Base-by-base conservation (phyloP, 2,797 vertebrate species). In the Salarias fasciatus region DNA sequence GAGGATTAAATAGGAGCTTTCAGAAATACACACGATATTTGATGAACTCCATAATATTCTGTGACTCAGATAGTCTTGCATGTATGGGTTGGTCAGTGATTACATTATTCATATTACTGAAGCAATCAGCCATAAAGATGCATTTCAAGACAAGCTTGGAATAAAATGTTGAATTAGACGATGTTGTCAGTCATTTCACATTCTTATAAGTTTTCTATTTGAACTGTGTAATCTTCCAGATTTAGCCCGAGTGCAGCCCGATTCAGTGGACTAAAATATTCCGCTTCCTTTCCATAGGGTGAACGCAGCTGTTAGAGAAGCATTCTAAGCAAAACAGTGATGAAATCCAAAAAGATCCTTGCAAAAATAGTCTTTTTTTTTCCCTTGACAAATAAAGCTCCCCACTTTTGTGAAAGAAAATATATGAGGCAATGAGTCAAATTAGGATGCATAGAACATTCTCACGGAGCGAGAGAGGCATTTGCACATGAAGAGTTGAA, bases 401-500 rank as follows among this genome's bases (percentile, higher is more conserved):
- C 41, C 3, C 48, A 68, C 58, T 81, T 72, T 81, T 67, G 48
- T 73, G 62, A 62, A 60, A 57, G 80, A 66, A 77, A 82, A 82
- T 82, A 85, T 82, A 83, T 53, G 74, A 78, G 72, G 81, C 79
- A 68, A 75, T 75, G 79, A 78, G 72, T 84, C 69, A 86, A 89
- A 91, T 90, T 90, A 90, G 84, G 75, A 89, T 88, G 87, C 84
- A 88, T 54, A 75, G 75, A 85, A 87, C 88, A 87, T 80, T 86
- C 73, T 82, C 71, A 41, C 61, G 7, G 72, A 77, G 79, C 62
- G 47, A 81, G 81, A 57, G 74, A 79, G 66, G 77, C 81, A 90
- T 92, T 92, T 90, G 89, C 89, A 90, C 88, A 89, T 92, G 88
- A 89, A 90, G 84, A 88, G 88, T 72, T 69, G 86, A 85, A 88